Base-by-base conservation (phyloP, 2,113 vertebrate genomes). In the Tricholaema leucomelas region DNA sequence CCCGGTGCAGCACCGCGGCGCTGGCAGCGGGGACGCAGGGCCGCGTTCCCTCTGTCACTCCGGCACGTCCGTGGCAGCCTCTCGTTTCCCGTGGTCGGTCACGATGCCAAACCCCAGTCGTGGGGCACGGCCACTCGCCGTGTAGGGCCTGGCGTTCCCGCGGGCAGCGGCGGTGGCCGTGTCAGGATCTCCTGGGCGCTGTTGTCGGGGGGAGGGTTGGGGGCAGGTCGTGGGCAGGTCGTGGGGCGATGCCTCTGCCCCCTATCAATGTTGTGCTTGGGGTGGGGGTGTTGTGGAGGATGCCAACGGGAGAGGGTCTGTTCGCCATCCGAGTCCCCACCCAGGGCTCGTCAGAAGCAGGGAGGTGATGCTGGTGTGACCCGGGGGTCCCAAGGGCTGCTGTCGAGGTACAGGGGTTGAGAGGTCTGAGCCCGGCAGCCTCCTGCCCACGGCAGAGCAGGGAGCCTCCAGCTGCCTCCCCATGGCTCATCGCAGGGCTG, bases 191-290 rank as follows among this genome's bases (percentile, higher is more conserved):
- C 4, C 2, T 9, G 58, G 50, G 46, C 2, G 4, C 0, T 46
- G 40, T 40, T 8, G n/a, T n/a, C 11, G 7, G 61, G 10, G 2
- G 63, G 14, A 40, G 75, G 28, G 18, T 31, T 55, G 66, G 38
- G 6, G 23, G n/a, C 9, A 8, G n/a, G 24, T n/a, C n/a, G n/a
- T n/a, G 54, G 38, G 54, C 8, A 7, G 28, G 27, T 9, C 1
- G 5, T 27, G 24, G 63, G 59, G 82, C 33, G 65, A 20, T 1
- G 85, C 33, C 66, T 0, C 4, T 16, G 59, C 16, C 10, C 10
- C 36, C 5, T 7, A 35, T 23, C 13, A 0, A 1, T 0, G 3
- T 12, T 24, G 59, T 9, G 25, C 12, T 42, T 36, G 10, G 48
- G 48, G 6, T 24, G 30, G 42, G 18, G 18, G 18, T 24, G 76